These are phyloP conservation scores for Enteromius anoplus DNA, from an alignment of 2,797 vertebrate genomes.

Conservation along the genomic window DNA sequence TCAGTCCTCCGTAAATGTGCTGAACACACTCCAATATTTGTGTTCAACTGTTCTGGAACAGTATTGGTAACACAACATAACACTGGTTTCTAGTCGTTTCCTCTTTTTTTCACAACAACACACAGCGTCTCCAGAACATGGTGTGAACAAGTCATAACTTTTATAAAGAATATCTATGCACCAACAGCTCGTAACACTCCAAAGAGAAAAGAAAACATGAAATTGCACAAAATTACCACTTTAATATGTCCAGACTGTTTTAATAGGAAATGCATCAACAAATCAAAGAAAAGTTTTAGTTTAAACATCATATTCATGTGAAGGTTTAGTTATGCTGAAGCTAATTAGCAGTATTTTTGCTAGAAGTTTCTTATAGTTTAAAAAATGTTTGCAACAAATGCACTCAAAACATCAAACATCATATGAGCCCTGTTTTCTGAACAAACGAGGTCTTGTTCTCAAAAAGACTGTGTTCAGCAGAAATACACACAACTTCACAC, in stretches of 20 bases:
- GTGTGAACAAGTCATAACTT: too few relatives aligned
- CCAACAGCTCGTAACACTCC: too few relatives aligned
- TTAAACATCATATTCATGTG: background rate
- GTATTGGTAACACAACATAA: too few relatives aligned
- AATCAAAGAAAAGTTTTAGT: background rate
- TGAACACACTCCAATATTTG: too few relatives aligned
- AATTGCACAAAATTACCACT: too few relatives aligned
- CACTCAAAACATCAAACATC: background rate
- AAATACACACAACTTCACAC: conserved; percentile 5
- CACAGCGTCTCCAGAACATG: too few relatives aligned
- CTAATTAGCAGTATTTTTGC: background rate
- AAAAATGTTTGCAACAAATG: background rate
- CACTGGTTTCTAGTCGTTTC: too few relatives aligned
- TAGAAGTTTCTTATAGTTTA: background rate
- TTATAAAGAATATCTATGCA: too few relatives aligned
- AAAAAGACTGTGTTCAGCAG: conserved; percentile 4
- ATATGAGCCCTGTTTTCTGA: background rate
- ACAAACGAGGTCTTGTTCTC: conserved; percentile 6
- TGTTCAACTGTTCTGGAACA: too few relatives aligned
- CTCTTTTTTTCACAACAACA: too few relatives aligned
- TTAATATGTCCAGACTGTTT: background rate
- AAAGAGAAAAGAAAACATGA: too few relatives aligned
- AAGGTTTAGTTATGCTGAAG: background rate
- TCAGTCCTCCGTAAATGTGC: too few relatives aligned
- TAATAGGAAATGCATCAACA: background rate